Conservation (phyloP, 2,113 vertebrate genomes). For the Opisthocomus hoazin region DNA sequence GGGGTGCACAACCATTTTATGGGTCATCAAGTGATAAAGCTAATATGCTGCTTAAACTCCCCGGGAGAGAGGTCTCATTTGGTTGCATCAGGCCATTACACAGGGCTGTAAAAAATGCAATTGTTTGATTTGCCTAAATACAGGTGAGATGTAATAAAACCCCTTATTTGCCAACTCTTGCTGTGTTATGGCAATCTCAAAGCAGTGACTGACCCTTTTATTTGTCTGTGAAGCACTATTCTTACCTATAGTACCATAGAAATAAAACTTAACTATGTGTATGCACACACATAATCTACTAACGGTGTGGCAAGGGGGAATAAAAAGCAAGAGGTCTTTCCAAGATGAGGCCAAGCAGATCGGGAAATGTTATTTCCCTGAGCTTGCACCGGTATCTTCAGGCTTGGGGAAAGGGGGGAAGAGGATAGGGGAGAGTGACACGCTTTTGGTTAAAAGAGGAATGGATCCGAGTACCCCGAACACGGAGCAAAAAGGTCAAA, state of each 20-base stretch:
- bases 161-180: conserved; percentile 35
- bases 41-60: conserved; percentile 46
- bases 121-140: conserved; percentile 65
- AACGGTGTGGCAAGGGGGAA: rapidly evolving
- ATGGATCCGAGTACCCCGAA: neutral
- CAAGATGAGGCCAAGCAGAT: neutral
- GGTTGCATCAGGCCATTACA: conserved; percentile 14
- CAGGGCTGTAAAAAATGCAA: conserved; percentile 52
- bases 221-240: neutral
- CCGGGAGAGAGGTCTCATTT: conserved; percentile 27
- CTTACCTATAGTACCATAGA: neutral
- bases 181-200: conserved; percentile 39
- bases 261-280: conserved; percentile 31
- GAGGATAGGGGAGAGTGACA: rapidly evolving
- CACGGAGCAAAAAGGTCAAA: neutral
- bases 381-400: neutral
- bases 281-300: neutral
- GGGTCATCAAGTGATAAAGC: conserved; percentile 65
- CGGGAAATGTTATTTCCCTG: neutral
- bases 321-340: neutral
- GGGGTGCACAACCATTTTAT: conserved; percentile 65
- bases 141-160: conserved; percentile 57
- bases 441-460: neutral
- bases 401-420: neutral
- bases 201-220: conserved; percentile 37